phyloP scores from a whole-genome alignment of 2,888 invertebrate species.

The Zhengitettix transpicula region DNA sequence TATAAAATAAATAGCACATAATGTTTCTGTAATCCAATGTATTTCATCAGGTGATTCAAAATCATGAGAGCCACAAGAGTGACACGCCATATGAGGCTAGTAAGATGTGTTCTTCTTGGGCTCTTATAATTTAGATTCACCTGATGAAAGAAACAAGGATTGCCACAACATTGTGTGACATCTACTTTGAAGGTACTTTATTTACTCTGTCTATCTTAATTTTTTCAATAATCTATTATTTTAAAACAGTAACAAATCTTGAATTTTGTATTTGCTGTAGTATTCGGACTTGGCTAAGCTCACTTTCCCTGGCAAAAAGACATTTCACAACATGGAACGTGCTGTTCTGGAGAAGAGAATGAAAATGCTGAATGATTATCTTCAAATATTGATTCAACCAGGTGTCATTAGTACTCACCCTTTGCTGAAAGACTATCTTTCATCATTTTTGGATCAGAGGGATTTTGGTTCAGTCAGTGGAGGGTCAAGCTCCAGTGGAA shows the following conservation, averaged over 20 bases:
- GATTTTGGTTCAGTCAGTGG: constrained; percentile 36
- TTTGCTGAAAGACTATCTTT: constrained; percentile 42
- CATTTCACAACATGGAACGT: constrained; percentile 82
- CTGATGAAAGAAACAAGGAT: too few relatives aligned
- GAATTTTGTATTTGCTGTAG: constrained; percentile 27
- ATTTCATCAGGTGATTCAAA: too few relatives aligned
- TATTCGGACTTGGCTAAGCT: constrained; percentile 62
- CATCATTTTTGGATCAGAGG: constrained; percentile 50
- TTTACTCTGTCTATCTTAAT: too few relatives aligned
- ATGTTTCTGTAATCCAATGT: too few relatives aligned
- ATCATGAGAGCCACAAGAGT: too few relatives aligned
- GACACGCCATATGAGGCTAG: too few relatives aligned
- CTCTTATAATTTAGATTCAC: too few relatives aligned
- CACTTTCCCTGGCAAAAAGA: constrained; percentile 80
- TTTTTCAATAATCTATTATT: too few relatives aligned
- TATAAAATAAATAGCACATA: too few relatives aligned
- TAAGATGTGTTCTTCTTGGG: background rate
- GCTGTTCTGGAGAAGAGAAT: constrained; percentile 71
- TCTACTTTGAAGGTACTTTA: constrained; percentile 34
- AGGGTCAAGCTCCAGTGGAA: too few relatives aligned
- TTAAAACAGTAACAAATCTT: too few relatives aligned
- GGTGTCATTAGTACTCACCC: constrained; percentile 39
- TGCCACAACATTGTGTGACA: too few relatives aligned
- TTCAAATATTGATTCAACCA: constrained; percentile 49
- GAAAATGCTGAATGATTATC: constrained; percentile 62